These are phyloP conservation scores for Eupithecia inturbata DNA, from an alignment of 2,888 invertebrate species.

Conservation along the genomic window DNA sequence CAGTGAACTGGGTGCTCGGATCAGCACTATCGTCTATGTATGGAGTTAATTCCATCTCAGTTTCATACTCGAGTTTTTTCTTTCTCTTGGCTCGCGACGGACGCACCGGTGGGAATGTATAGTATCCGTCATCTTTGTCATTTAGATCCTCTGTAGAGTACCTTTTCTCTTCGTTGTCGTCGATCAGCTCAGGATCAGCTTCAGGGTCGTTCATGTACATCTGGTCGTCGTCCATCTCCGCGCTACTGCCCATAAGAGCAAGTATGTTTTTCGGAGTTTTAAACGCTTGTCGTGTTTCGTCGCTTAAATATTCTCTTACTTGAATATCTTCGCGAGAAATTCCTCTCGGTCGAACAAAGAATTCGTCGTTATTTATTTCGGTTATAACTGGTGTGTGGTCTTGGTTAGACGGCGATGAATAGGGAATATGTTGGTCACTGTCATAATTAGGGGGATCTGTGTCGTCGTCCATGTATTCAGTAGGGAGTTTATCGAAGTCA, in stretches of 20 bases:
- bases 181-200: slow-evolving; percentile 71
- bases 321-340: slow-evolving; percentile 93
- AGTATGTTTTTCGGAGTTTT: slow-evolving; percentile 87
- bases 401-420: slow-evolving; percentile 73
- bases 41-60: slow-evolving; percentile 61
- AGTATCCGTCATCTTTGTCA: slow-evolving; percentile 81
- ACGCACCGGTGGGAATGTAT: slow-evolving; percentile 82
- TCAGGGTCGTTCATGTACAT: slow-evolving; percentile 72
- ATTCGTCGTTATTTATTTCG: slow-evolving; percentile 94
- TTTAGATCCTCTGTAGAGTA: slow-evolving; percentile 77
- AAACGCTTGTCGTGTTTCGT: slow-evolving; percentile 92
- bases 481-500: slow-evolving; percentile 84
- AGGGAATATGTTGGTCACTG: slow-evolving; percentile 61
- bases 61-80: slow-evolving; percentile 62
- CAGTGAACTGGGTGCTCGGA: slow-evolving; percentile 75
- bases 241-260: slow-evolving; percentile 83
- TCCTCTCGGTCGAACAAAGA: slow-evolving; percentile 92
- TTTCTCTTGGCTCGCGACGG: slow-evolving; percentile 84
- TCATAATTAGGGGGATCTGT: slow-evolving; percentile 53
- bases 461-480: slow-evolving; percentile 83
- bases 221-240: slow-evolving; percentile 63
- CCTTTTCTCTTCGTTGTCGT: slow-evolving; percentile 65
- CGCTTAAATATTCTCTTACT: slow-evolving; percentile 89
- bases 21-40: slow-evolving; percentile 77
- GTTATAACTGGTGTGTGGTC: slow-evolving; percentile 87